These are phyloP conservation scores for Thera britannica DNA, from an alignment of 2,888 invertebrate genomes.

Conservation along the genomic window DNA sequence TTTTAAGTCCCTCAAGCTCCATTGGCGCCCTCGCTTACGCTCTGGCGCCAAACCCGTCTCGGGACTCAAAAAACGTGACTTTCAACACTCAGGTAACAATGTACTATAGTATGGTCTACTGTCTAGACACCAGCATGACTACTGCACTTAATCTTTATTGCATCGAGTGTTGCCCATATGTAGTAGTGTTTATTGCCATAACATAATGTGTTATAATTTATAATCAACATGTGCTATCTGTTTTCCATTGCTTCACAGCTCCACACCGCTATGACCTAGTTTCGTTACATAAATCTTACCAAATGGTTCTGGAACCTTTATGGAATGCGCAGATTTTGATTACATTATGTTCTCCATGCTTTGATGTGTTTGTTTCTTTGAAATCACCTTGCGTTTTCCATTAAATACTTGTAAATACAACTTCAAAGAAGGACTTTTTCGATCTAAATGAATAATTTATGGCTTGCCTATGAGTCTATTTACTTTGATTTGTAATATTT, in stretches of 20 bases:
- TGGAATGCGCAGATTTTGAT: constrained; percentile 32
- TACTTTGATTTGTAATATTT: neutral
- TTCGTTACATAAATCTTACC: constrained; percentile 27
- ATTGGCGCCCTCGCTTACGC: too few species aligned
- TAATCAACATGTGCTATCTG: constrained; percentile 49
- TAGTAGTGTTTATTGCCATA: constrained; percentile 41
- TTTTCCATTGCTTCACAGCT: constrained; percentile 35
- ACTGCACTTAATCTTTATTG: constrained; percentile 32
- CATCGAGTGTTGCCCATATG: constrained; percentile 44
- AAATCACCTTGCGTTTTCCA: constrained; percentile 2
- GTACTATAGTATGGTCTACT: neutral
- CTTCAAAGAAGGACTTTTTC: constrained; percentile 4
- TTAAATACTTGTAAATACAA: neutral
- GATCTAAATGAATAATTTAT: neutral
- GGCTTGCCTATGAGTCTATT: neutral
- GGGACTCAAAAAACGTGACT: too few species aligned
- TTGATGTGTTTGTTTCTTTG: constrained; percentile 13
- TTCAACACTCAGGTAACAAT: too few species aligned
- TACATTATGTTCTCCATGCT: constrained; percentile 11
- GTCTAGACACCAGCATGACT: constrained; percentile 23
- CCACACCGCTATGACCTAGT: constrained; percentile 32
- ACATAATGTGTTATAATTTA: constrained; percentile 42
- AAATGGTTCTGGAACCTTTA: constrained; percentile 27
- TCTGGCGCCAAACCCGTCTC: too few species aligned
- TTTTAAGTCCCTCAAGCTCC: too few species aligned